Base-by-base conservation (phyloP, 2,113 vertebrate species). In the Bolborhynchus lineola region DNA sequence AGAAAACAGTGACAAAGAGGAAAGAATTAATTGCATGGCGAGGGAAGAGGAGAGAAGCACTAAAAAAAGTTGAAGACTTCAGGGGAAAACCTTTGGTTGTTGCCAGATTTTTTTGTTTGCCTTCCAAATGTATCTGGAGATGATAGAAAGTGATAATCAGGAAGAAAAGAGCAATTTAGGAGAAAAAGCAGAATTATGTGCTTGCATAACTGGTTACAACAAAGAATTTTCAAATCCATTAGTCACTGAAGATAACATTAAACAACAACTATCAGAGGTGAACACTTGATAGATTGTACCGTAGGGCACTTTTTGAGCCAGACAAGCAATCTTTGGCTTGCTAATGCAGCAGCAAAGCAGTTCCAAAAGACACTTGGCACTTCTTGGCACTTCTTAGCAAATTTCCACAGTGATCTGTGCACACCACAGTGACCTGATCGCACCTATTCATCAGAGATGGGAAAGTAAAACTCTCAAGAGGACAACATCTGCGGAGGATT, bases 161-260 rank as follows among this genome's bases (percentile, higher is more conserved):
- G 35, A 91, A 84, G 59, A 72, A 79, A 77, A 92, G 7, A 88
- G 55, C 11, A 57, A 2, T 19, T 57, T 59, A 86, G 49, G 64
- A 87, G 14, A 44, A 92, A 89, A 89, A 76, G 13, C 23, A 82
- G 60, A 75, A 52, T 52, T 4, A 49, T 64, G n/a, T 64, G 14
- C 37, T 89, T 88, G 33, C 47, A 52, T 69, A 79, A 91, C 50
- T 71, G 52, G 16, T 75, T 82, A 86, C 9, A 65, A 59, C 10
- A 86, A 82, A 84, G 50, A 75, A 75, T 84, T 86, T 89, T 88
- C 64, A 83, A n/a, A 92, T 75, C 46, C 77, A 75, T 86, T 93
- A 60, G 71, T 83, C 60, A 26, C 13, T 70, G 33, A 60, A 18
- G 26, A 68, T 82, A 67, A 71, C 2, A 4, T 64, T 93, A 78